Evolutionary conservation across 2,888 invertebrate species (phyloP).

Genomic region (Pterostichus niger): DNA sequence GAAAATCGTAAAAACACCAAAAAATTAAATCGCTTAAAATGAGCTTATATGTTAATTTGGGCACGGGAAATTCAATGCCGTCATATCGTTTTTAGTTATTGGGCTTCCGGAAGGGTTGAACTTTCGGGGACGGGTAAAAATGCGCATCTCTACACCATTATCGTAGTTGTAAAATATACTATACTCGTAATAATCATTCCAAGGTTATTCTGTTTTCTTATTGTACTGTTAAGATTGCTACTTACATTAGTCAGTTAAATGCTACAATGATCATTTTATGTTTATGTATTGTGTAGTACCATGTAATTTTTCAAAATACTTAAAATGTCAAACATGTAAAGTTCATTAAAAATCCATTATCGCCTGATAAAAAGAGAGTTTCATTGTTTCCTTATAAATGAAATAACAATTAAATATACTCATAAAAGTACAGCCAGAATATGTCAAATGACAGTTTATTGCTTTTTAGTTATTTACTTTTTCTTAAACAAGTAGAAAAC

Average conservation of each 20-base stretch:
- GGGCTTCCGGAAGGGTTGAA: no score
- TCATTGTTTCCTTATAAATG: conserved; percentile 44
- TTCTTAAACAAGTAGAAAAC: conserved; percentile 9
- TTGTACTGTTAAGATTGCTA: conserved; percentile 6
- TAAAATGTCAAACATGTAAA: conserved; percentile 44
- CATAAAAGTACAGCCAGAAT: conserved; percentile 37
- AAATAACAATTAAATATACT: conserved; percentile 32
- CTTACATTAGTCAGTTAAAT: conserved; percentile 4
- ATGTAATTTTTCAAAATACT: conserved; percentile 29
- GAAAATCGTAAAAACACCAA: no score
- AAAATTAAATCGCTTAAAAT: no score
- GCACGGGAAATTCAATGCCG: no score
- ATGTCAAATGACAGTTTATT: conserved; percentile 34
- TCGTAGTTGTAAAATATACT: no score
- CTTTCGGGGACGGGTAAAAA: no score
- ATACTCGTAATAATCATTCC: no score
- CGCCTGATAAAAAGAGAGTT: conserved; percentile 42
- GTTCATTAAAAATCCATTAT: conserved; percentile 50
- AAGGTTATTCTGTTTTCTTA: not conserved
- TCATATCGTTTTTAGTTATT: no score
- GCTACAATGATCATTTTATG: not conserved
- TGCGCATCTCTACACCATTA: no score
- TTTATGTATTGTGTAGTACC: conserved; percentile 7
- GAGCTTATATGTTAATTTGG: no score
- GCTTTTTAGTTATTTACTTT: conserved; percentile 5